Evolutionary conservation across 2,888 invertebrate genomes (phyloP).

Genomic region (Mythimna impura): DNA sequence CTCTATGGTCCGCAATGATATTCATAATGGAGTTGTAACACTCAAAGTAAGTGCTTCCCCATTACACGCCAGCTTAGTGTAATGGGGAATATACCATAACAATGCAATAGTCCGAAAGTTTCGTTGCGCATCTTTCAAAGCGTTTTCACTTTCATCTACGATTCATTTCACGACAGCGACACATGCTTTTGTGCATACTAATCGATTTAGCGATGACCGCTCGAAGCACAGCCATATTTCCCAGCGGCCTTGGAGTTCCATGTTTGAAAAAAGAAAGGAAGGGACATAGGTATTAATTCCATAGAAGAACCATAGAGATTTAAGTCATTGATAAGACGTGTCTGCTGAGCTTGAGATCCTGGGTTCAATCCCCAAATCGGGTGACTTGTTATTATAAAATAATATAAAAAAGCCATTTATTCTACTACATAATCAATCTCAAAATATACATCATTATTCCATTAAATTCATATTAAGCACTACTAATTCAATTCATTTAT

Average conservation of each 20-base stretch:
- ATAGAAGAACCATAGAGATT: not conserved
- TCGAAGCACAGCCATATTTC: constrained; percentile 52
- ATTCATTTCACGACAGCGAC: constrained; percentile 76
- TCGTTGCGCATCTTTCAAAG: constrained; percentile 66
- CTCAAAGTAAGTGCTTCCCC: constrained; percentile 50
- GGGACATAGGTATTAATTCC: not conserved
- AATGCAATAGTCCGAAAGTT: constrained; percentile 72
- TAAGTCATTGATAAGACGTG: not conserved
- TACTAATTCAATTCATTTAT: too few relatives aligned
- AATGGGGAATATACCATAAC: constrained; percentile 62
- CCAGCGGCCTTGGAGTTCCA: constrained; percentile 65
- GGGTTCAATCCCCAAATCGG: not conserved
- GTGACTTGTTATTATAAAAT: too few relatives aligned
- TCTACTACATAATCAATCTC: too few relatives aligned
- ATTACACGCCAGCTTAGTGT: constrained; percentile 61
- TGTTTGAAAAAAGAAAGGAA: constrained; percentile 50
- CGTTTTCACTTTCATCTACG: constrained; percentile 80
- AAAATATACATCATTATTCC: too few relatives aligned
- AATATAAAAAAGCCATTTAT: too few relatives aligned
- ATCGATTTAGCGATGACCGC: constrained; percentile 59
- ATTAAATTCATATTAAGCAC: too few relatives aligned
- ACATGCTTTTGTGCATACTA: constrained; percentile 71
- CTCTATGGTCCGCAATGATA: constrained; percentile 34
- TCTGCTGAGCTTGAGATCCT: not conserved
- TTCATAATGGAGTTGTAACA: constrained; percentile 34